Evolutionary conservation across 2,113 vertebrate species (phyloP), one percentile per base, ranked within the genome.

Genomic region (Dicentrarchus labrax): DNA sequence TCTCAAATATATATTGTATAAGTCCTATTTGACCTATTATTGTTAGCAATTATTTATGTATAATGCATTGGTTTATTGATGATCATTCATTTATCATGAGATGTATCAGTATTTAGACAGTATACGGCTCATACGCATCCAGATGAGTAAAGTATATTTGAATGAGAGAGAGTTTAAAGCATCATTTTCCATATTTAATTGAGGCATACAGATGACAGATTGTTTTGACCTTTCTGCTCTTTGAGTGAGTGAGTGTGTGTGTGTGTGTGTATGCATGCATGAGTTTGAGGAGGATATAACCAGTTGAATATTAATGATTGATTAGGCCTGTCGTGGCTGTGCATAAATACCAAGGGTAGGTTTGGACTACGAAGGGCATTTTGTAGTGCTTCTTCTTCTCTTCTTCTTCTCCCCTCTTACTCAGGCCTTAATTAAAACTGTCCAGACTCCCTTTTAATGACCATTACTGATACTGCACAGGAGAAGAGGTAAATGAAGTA

Each of bases 271-370:
- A 15, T 81, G 83, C 39, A 39, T 89, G 59, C 69, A 38, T 72
- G 76, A 78, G 80, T 57, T 65, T 80, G 65, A 76, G 39, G 83
- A 84, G 50, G 71, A 72, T 85, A 45, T 41, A 76, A 72, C 86
- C 76, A 76, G 70, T 74, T 88, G 88, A 87, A 93, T 93, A 93
- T 89, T 92, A 91, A 93, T 93, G 87, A 92, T 90, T 88, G 86
- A 94, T 94, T 91, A 91, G 84, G 61, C 36, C 69, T 53, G 83
- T 74, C 84, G 38, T 91, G 93, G 47, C 70, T 30, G 10, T 76
- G 90, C 91, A 94, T 93, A 87, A 86, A 91, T 86, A 92, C 84
- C 30, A 77, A 75, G 82, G 57, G 51, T 65, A 43, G 1, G 30
- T 85, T 89, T 89, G 65, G 69, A 71, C 61, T 66, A 13, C 9